Evolutionary conservation across 2,113 vertebrate species (phyloP), one percentile per base, ranked within the genome.

Genomic region (Fregata magnificens): DNA sequence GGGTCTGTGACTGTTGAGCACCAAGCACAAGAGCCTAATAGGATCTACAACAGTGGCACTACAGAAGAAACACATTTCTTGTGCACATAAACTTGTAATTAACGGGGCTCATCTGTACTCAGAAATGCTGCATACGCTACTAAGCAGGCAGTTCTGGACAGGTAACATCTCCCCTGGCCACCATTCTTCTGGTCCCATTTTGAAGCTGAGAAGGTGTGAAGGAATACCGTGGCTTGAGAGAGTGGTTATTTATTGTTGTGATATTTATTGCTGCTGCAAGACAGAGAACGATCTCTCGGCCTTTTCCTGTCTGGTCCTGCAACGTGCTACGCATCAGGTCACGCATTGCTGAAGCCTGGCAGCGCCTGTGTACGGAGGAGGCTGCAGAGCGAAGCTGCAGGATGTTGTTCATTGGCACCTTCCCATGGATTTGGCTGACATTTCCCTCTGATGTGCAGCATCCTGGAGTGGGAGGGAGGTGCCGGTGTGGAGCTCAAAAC

Each of bases 361-460:
- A 56, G 49, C 6, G 47, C 67, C 58, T 21, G 38, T 1, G 7
- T 15, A 32, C 1, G 38, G 84, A 84, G 94, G 84, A 71, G 77
- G 87, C 92, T 70, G 84, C 4, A 0, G 72, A 82, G 82, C 3
- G 0, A 38, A 59, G 65, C 92, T 76, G 70, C 82, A 66, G 76
- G 88, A 92, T 82, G 80, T 73, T 89, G 84, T 56, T n/a, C 62
- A 44, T 49, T 93, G 91, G 94, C 88, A 84, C 50, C 88, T 91
- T 91, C 83, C 72, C 95, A 74, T 71, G 91, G 94, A 25, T 81
- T 92, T 70, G 66, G 59, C 92, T 59, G 77, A 53, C 32, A 4
- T 67, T 44, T 94, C 72, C 72, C 77, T 93, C 62, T 76, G 82
- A 90, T 78, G 88, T 65, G 53, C 89, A 91, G 91, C 80, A 86